Base-by-base conservation (phyloP, 1,140 invertebrate species). In the Portunus trituberculatus region DNA sequence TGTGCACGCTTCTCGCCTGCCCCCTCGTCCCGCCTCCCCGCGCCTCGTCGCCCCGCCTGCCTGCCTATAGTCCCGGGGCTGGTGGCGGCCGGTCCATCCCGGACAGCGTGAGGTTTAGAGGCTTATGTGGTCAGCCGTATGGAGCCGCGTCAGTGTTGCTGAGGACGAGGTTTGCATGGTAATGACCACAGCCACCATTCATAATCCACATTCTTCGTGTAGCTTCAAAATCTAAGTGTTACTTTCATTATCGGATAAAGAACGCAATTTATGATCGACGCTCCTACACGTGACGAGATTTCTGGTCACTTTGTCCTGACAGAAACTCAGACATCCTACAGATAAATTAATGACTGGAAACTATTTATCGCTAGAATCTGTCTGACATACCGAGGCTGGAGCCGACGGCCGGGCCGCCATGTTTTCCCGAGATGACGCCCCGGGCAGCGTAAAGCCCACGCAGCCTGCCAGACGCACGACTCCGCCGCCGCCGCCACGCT, bases 331-430 rank as follows among this genome's bases (percentile, higher is more conserved):
- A 92, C 94, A 87, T 92, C 87, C 52, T 76, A 29, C 46, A 88
- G 83, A 92, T 92, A 76, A 82, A 95, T 92, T 92, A 95, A 92
- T 59, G 76, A 92, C 83, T 92, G 84, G 94, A 92, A 92, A 92
- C 94, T 76, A 92, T 95, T 95, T 95, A 95, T 95, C 94, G 31
- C 29, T 88, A 93, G 91, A 95, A 95, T 95, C 94, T 95, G 94
- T 87, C 91, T 89, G 91, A 92, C 91, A 93, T 95, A 76, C 91
- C 94, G 90, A 92, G 91, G 52, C 31, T 45, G 91, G 91, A 95
- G 94, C 94, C 91, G 94, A 95, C 84, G 94, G 94, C 52, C 94
- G 83, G 94, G 91, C 91, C 91, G 94, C 94, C 94, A 95, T 95
- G 94, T 95, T 95, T 95, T 95, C 94, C 83, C 76, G 94, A 92